Evolutionary conservation across 1,140 invertebrate genomes (phyloP), one percentile per base, ranked within the genome.

Genomic region (Bombus breviceps): DNA sequence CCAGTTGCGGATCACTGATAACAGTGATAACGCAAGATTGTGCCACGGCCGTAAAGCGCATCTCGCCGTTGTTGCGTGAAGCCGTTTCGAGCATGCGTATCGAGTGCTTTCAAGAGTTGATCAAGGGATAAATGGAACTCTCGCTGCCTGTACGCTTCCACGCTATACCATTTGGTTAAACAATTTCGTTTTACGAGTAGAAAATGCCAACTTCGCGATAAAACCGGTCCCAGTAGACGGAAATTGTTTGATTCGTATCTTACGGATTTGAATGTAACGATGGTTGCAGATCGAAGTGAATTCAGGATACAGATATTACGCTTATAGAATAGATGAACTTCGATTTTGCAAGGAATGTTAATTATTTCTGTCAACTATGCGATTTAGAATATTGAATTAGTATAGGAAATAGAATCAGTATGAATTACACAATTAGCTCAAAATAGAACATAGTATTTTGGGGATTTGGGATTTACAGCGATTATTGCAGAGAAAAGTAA

Each of bases 41-140:
- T 86, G 89, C 92, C 87, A 89, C 83, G 69, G 87, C 83, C 88
- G 90, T 93, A 93, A 92, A 92, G 83, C 82, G 68, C 86, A 77
- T 80, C 77, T 78, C 74, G 74, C 47, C 37, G 53, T 71, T 71
- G 37, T 57, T 66, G 76, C 79, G 75, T 88, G 87, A 89, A 91
- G 81, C 84, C 87, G 83, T 74, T 82, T 76, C 69, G 86, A 81
- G 62, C 41, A 68, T n/a, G 76, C 59, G 75, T 76, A 10, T 68
- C 25, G 34, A 32, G 47, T 57, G 68, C 32, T 83, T 80, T 76
- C 62, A 39, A 57, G 79, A 66, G 64, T 34, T 53, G 71, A 59
- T 57, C 62, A 34, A 77, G 18, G 57, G 73, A 83, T 87, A 81
- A 43, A 75, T 59, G 83, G 83, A 79, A 77, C 78, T 66, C 86